Percentiles rank a stretch among this genome's conserved stretches.
Evolutionary conservation across 1,140 invertebrate species (phyloP).

Genomic region (Ips nitidus): DNA sequence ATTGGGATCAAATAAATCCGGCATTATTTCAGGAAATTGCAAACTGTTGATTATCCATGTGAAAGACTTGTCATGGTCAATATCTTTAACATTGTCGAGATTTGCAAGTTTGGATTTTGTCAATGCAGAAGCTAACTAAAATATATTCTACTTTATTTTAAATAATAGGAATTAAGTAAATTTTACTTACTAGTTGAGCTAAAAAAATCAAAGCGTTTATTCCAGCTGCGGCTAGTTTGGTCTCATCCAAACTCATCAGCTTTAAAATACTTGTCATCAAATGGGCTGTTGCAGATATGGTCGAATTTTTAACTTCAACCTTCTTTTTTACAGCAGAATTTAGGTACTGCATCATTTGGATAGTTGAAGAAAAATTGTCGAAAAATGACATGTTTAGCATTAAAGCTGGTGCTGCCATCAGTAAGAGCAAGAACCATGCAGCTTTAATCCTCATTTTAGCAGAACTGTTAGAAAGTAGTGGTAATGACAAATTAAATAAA

Average conservation of each 20-base stretch:
- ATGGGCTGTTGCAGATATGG: no score
- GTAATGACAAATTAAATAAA: no score
- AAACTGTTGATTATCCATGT: slow-evolving; percentile 56
- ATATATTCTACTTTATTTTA: no score
- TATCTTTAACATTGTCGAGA: slow-evolving; percentile 26
- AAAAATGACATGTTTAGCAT: no score
- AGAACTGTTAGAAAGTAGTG: no score
- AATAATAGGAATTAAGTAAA: background rate
- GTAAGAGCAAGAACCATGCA: no score
- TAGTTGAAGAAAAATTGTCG: no score
- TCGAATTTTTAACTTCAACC: no score
- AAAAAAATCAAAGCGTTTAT: slow-evolving; percentile 79
- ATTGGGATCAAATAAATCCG: slow-evolving; percentile 60
- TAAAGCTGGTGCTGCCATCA: no score
- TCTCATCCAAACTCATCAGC: slow-evolving; percentile 71
- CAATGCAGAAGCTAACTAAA: slow-evolving; percentile 38
- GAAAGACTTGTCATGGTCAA: slow-evolving; percentile 51
- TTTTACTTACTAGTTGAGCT: slow-evolving; percentile 72
- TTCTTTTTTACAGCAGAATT: no score
- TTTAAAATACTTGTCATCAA: slow-evolving; percentile 64
- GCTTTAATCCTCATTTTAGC: no score
- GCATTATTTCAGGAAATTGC: slow-evolving; percentile 58
- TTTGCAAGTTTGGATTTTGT: slow-evolving; percentile 32
- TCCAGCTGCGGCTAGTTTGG: slow-evolving; percentile 74
- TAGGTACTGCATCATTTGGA: no score